Percentiles rank a stretch among this genome's conserved stretches.
These are phyloP conservation scores for Chaenogobius annularis DNA, from an alignment of 2,113 vertebrate genomes.

Conservation along the genomic window DNA sequence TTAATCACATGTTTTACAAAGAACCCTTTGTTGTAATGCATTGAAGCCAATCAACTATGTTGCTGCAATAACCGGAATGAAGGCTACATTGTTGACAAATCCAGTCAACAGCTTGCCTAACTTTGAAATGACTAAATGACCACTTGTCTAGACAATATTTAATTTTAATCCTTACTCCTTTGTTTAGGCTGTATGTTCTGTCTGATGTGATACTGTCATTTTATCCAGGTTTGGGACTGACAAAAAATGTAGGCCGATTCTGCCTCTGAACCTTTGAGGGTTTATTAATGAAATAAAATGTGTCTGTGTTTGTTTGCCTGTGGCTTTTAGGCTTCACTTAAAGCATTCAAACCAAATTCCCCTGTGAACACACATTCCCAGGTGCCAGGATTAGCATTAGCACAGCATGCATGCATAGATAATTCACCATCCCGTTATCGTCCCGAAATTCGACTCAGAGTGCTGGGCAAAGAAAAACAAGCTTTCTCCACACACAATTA, in stretches of 20 bases:
- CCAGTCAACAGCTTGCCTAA: neutral
- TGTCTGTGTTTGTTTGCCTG: neutral
- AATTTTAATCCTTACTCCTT: neutral
- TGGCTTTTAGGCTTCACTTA: neutral
- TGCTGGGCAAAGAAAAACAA: neutral
- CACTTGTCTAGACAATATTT: neutral
- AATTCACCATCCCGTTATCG: neutral
- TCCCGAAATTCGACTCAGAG: neutral
- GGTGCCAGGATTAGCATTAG: neutral
- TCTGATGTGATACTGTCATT: neutral
- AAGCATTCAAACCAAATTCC: slow-evolving; percentile 1
- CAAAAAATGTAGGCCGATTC: neutral
- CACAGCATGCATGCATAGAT: slow-evolving; percentile 6
- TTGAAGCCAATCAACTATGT: too few relatives aligned
- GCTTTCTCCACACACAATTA: neutral
- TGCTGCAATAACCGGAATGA: too few relatives aligned
- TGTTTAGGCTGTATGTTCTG: neutral
- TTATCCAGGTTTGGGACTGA: neutral
- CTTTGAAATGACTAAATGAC: neutral
- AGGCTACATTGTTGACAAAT: neutral
- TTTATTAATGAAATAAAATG: neutral
- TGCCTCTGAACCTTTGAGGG: neutral
- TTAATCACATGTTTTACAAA: too few relatives aligned
- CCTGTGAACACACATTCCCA: slow-evolving; percentile 8
- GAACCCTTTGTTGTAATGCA: too few relatives aligned